Percentiles rank a stretch among this genome's conserved stretches.
phyloP scores from a whole-genome alignment of 2,797 vertebrate species.

The Dicrostonyx torquatus region DNA sequence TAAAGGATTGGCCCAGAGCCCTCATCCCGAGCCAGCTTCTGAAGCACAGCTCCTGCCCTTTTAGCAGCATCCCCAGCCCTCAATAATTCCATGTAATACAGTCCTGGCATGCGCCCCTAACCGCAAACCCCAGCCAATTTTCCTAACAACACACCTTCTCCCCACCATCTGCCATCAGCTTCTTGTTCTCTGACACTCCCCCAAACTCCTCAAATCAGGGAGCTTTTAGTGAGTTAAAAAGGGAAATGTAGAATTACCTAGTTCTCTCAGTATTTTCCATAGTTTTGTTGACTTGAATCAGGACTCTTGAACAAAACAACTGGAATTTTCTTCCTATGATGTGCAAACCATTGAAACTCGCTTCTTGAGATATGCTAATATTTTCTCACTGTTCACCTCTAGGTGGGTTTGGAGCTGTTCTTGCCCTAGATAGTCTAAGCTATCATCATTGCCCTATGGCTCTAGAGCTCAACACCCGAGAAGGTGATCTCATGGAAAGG shows the following conservation, averaged over 20 bases:
- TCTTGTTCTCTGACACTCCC: conserved; percentile 35
- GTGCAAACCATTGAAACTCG: conserved; percentile 51
- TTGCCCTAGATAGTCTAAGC: background rate
- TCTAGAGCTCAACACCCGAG: background rate
- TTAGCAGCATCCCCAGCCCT: background rate
- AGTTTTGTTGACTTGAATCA: conserved; percentile 64
- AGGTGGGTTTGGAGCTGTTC: conserved; percentile 65
- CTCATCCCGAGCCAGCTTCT: background rate
- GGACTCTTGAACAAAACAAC: conserved; percentile 65
- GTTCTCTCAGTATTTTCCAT: conserved; percentile 23
- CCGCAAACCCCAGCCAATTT: conserved; percentile 34
- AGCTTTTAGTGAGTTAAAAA: conserved; percentile 52
- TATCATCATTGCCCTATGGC: conserved; percentile 29
- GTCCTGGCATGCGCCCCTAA: conserved; percentile 23
- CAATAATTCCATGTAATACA: background rate
- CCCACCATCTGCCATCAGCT: conserved; percentile 30
- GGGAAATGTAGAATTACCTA: conserved; percentile 63
- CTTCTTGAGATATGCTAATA: conserved; percentile 66
- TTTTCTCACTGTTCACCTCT: conserved; percentile 58
- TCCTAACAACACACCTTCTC: background rate
- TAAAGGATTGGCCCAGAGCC: conserved; percentile 42
- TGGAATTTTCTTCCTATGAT: conserved; percentile 53
- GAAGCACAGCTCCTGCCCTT: background rate
- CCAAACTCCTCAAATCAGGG: background rate
- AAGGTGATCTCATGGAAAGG: conserved; percentile 22